Evolutionary conservation across 2,797 vertebrate species (phyloP), one percentile per base, ranked within the genome.

Genomic region (Menidia menidia): DNA sequence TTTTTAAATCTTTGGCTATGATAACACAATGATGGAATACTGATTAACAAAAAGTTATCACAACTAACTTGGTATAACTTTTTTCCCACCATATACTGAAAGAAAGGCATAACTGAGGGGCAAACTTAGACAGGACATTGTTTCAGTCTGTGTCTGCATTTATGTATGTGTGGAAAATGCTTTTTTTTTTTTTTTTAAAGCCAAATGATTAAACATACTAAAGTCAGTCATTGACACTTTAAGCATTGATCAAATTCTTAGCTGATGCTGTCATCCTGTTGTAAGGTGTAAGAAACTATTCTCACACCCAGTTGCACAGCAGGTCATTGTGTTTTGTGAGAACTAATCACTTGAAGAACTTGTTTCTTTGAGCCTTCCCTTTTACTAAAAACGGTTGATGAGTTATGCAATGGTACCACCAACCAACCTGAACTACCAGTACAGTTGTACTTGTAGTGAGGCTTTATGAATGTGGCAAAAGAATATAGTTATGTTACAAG

Each of bases 291-390:
- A 55, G 25, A 60, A 44, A 80, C 48, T 63, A 2, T 35, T n/a
- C 13, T 43, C 7, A 12, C 18, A 10, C 8, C 16, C 30, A 8
- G 62, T 33, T 13, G 4, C n/a, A 48, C 31, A 31, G 8, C 32
- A 58, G 18, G 45, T 33, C 19, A 42, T 43, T 61, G 15, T 70
- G 18, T 39, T 52, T 6, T 43, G 25, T 56, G 15, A 53, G 31
- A 67, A 60, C 58, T 2, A 44, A 8, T 9, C 10, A 48, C 19
- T 47, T 11, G 66, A 55, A 64, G 43, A 76, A 74, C 51, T 43
- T 50, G 64, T 39, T 76, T 71, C 45, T 41, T 6, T 44, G 19
- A 39, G 18, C 15, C 3, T 32, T 54, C 39, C 3, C 15, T 31
- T 15, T 16, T 45, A 16, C 15, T n/a, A 60, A 33, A 4, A 30